Conservation (phyloP, 2,888 invertebrate species). For the Hemithea aestivaria region DNA sequence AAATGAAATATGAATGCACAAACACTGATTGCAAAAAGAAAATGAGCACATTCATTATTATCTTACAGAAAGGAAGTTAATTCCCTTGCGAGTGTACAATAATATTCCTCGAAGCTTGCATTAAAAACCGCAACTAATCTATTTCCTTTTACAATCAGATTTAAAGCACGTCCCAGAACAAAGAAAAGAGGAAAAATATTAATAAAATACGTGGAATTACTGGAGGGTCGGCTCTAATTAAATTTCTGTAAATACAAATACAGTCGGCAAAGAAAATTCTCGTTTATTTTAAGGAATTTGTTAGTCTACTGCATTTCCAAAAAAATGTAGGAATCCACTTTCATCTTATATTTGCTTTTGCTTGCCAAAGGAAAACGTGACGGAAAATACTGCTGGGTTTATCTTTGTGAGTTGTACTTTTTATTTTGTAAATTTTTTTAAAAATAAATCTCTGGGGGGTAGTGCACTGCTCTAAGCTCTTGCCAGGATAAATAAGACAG, state of each 20-base stretch:
- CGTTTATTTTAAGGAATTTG: conserved; percentile 40
- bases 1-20: no score
- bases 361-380: no score
- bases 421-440: no score
- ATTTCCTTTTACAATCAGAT: conserved; percentile 18
- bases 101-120: not conserved
- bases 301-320: conserved; percentile 37
- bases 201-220: conserved; percentile 38
- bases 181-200: conserved; percentile 30
- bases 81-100: conserved; percentile 2
- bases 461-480: no score
- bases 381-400: no score
- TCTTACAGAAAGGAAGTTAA: conserved; percentile 2
- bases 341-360: conserved; percentile 1
- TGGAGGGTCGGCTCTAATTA: conserved; percentile 49
- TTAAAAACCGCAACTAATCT: conserved; percentile 9
- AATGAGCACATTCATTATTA: no score
- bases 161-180: conserved; percentile 19
- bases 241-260: conserved; percentile 54
- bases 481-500: no score
- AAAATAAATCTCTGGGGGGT: no score
- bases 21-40: no score
- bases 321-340: conserved; percentile 18
- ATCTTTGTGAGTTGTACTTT: no score
- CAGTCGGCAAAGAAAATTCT: conserved; percentile 39